Base-by-base conservation (phyloP, 2,113 vertebrate genomes). In the Eira barbara region DNA sequence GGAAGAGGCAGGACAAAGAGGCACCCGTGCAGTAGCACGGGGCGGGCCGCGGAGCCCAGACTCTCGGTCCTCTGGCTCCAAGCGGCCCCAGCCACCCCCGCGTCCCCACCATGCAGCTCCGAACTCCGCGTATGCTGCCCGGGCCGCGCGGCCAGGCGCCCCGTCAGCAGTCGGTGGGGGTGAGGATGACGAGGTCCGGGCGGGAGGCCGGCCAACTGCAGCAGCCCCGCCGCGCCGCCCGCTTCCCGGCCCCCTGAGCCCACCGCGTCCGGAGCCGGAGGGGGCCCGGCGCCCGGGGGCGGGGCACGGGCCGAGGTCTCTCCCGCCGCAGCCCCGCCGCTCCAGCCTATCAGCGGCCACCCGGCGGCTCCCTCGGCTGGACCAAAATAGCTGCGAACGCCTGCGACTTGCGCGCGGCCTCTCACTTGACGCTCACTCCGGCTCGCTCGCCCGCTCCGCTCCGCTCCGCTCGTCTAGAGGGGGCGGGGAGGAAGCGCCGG, bases 361-460 rank as follows among this genome's bases (percentile, higher is more conserved):
- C 21, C 97, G 90, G 96, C 89, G 91, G 91, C 91, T 97, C 92
- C 92, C 91, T 98, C 96, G 88, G 95, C 71, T 83, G 21, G 97
- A 97, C 97, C 97, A 97, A 98, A 98, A 98, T 97, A 98, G 97
- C 98, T 95, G 96, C 95, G 97, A 96, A 97, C 95, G 97, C 97
- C 97, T 92, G 95, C 97, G 92, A 97, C 96, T 98, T 27, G 97
- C 90, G 91, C 97, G 88, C 94, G 52, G 97, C 93, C 85, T 93
- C 91, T 90, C 97, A 96, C 95, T 98, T 84, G 96, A 95, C 96
- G 97, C 97, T 93, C 95, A 86, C 97, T 97, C 97, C 14, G 52
- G 96, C 96, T 96, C 45, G 65, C 94, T 45, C 63, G 79, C 45
- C 52, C 52, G 52, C 52, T 52, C 92, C 6, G 85, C 88, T 45